Conservation (phyloP, 2,113 vertebrate genomes). For the Pongo abelii region DNA sequence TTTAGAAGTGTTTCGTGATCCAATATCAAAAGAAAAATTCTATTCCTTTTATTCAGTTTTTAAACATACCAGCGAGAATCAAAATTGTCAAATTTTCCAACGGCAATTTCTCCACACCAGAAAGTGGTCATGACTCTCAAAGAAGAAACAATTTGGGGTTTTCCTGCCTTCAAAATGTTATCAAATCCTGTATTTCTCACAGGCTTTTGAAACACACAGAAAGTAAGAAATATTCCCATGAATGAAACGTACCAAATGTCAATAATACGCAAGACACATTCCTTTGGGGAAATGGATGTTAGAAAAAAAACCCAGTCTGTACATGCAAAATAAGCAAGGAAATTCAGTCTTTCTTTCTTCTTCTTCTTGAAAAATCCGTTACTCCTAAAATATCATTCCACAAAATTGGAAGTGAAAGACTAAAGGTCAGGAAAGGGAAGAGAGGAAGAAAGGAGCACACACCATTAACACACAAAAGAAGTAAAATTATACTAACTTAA, state of each 20-base stretch:
- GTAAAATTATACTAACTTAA: slow-evolving; percentile 87
- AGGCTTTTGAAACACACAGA: slow-evolving; percentile 82
- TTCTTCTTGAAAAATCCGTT: slow-evolving; percentile 84
- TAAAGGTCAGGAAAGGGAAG: no score
- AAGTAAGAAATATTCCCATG: slow-evolving; percentile 83
- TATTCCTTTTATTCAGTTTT: slow-evolving; percentile 15
- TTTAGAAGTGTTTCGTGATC: slow-evolving; percentile 82
- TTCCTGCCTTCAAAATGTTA: no score
- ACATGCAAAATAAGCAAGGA: no score
- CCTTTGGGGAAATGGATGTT: no score
- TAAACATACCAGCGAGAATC: no score
- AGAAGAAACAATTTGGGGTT: no score
- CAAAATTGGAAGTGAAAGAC: no score
- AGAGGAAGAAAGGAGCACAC: slow-evolving; percentile 64
- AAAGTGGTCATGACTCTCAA: no score
- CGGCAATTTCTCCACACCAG: no score
- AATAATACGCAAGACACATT: no score
- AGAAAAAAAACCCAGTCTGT: no score
- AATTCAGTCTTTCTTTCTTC: slow-evolving; percentile 24
- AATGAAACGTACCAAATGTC: slow-evolving; percentile 82
- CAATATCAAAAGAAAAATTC: slow-evolving; percentile 82
- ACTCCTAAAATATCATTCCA: slow-evolving; percentile 81
- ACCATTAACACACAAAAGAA: slow-evolving; percentile 84
- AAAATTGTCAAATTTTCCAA: no score
- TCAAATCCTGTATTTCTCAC: background rate